phyloP scores from a whole-genome alignment of 2,888 invertebrate species.

The Sialis lutaria region DNA sequence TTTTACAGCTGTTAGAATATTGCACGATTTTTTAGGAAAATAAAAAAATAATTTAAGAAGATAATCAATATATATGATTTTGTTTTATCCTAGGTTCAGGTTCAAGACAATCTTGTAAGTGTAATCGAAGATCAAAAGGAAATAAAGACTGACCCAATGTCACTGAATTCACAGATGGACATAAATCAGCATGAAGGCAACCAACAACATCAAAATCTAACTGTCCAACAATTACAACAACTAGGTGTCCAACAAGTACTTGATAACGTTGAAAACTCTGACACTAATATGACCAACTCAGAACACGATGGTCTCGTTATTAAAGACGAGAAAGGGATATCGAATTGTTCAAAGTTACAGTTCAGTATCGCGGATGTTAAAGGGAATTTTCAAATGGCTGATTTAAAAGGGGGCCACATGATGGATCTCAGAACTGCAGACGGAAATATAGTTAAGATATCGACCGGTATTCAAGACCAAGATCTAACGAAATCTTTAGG shows the following conservation, averaged over 20 bases:
- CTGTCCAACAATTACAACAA: slow-evolving; percentile 38
- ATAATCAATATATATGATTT: too few species aligned
- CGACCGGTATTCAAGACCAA: slow-evolving; percentile 41
- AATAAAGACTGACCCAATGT: slow-evolving; percentile 20
- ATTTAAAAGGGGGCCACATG: slow-evolving; percentile 31
- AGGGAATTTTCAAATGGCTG: slow-evolving; percentile 29
- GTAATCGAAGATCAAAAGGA: slow-evolving; percentile 26
- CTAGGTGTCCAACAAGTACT: slow-evolving; percentile 41
- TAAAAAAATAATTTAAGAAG: too few species aligned
- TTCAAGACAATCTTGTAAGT: slow-evolving; percentile 26
- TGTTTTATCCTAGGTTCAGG: slow-evolving; percentile 15
- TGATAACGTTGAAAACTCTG: slow-evolving; percentile 22
- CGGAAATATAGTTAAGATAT: slow-evolving; percentile 57
- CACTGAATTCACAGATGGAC: slow-evolving; percentile 28
- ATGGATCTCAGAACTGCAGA: slow-evolving; percentile 48
- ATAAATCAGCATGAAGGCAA: slow-evolving; percentile 20
- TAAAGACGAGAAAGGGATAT: slow-evolving; percentile 40
- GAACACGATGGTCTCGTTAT: slow-evolving; percentile 18
- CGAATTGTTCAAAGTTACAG: slow-evolving; percentile 31
- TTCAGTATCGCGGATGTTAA: slow-evolving; percentile 24
- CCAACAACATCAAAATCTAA: slow-evolving; percentile 28
- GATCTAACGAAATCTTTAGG: slow-evolving; percentile 40
- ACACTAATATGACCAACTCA: background rate
- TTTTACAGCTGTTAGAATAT: too few species aligned
- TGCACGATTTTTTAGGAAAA: too few species aligned